Conservation (phyloP, 2,113 vertebrate genomes). For the Glaucidium brasilianum region DNA sequence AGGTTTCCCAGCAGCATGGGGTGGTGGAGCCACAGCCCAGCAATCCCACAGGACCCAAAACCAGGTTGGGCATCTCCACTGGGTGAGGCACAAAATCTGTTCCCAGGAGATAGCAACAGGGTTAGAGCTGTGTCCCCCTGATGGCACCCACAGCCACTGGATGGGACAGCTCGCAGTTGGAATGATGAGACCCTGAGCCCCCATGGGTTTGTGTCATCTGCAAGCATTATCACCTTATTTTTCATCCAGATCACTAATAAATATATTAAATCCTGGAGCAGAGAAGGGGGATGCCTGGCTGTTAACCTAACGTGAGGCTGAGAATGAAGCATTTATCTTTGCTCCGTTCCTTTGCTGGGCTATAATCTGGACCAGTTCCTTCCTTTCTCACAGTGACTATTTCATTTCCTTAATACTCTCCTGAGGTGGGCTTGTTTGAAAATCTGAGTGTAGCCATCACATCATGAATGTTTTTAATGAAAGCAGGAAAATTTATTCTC, state of each 20-base stretch:
- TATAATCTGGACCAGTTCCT: neutral
- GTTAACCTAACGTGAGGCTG: neutral
- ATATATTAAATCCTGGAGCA: neutral
- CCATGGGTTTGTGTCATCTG: neutral
- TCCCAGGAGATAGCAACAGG: neutral
- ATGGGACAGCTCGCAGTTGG: no score
- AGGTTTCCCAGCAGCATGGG: neutral
- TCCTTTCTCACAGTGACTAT: neutral
- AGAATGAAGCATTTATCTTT: neutral
- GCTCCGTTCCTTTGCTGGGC: neutral
- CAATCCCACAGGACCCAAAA: accelerated
- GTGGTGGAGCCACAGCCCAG: neutral
- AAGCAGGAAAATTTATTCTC: neutral
- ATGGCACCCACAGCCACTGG: neutral
- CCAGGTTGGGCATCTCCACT: neutral
- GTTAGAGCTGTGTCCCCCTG: neutral
- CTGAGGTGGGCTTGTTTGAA: neutral
- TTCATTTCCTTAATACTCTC: neutral
- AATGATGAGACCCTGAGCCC: neutral
- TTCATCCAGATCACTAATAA: neutral
- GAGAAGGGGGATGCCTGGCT: neutral
- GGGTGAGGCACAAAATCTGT: neutral
- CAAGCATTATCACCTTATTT: neutral
- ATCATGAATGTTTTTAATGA: neutral
- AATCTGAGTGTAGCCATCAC: neutral